Base-by-base conservation (phyloP, 2,797 vertebrate species). In the Morelia viridis region DNA sequence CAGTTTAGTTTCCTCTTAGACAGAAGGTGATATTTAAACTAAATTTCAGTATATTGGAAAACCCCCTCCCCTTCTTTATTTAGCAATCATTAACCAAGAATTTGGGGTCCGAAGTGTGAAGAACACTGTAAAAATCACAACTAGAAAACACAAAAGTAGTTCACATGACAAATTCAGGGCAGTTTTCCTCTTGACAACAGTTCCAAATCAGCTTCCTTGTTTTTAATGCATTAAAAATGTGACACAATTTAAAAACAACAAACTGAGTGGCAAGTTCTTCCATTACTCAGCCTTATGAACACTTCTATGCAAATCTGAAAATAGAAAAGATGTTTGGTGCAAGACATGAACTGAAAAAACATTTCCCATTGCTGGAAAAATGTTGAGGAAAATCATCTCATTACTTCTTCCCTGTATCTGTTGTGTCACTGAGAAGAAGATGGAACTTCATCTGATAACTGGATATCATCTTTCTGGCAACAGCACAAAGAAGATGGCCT, bases 381-480 rank as follows among this genome's bases (percentile, higher is more conserved):
- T 17, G 17, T 76, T 3, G 57, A 56, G n/a, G 89, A 80, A 50
- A 35, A 92, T 31, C 91, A 53, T 87, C 92, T 89, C 93, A 92
- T 92, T 95, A 89, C 96, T 96, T 93, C 84, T 95, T 94, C 83
- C 96, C 94, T 90, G 88, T 50, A 56, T 28, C 80, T 15, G 46
- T 35, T 71, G 12, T 85, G 83, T 85, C 1, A 84, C 84, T n/a
- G 53, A 93, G 95, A 90, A 96, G 92, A 94, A 96, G 94, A 88
- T 96, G 58, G n/a, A 94, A 80, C 58, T 92, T 93, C 35, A 4
- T 4, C 41, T 28, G 71, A 5, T 0, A 0, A 0, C 76, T 71
- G 0, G 0, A 90, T 24, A 71, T 99, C 98, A 99, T 97, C 98
- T 99, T 96, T 99, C 99, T 0, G 98, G 98, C 92, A 99, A 96